phyloP scores from a whole-genome alignment of 2,113 vertebrate genomes.

The Bubo bubo region DNA sequence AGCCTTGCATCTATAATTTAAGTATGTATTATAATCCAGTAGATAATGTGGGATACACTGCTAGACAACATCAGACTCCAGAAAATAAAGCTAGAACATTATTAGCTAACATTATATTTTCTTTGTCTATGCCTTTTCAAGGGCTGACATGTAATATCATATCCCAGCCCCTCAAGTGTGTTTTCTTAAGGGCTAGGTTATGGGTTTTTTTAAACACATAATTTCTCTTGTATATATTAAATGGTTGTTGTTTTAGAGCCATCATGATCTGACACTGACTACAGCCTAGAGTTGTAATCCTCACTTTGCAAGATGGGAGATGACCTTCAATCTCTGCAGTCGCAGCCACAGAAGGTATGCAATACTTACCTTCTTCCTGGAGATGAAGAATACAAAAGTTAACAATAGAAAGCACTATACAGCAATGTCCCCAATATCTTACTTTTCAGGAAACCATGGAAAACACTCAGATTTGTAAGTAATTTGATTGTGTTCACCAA shows the following conservation, averaged over 20 bases:
- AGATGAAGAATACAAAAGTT: background rate
- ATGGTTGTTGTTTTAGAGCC: background rate
- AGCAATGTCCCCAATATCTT: background rate
- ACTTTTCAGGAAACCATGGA: background rate
- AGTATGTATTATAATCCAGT: background rate
- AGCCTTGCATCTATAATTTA: background rate
- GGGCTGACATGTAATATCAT: background rate
- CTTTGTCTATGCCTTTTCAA: background rate
- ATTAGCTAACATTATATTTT: background rate
- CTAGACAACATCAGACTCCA: background rate
- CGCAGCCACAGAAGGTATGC: background rate
- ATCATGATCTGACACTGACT: background rate
- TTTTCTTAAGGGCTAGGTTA: background rate
- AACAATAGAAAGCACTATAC: background rate
- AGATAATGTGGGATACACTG: background rate
- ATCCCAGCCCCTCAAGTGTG: background rate
- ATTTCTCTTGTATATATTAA: background rate
- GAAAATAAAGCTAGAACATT: background rate
- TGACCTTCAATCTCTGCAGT: background rate
- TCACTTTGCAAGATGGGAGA: background rate
- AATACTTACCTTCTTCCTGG: background rate
- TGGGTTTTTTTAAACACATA: background rate
- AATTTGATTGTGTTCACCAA: background rate
- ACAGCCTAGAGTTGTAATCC: background rate
- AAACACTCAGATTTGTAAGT: background rate